phyloP scores from a whole-genome alignment of 2,797 vertebrate species.

The Bradypodion ventrale region DNA sequence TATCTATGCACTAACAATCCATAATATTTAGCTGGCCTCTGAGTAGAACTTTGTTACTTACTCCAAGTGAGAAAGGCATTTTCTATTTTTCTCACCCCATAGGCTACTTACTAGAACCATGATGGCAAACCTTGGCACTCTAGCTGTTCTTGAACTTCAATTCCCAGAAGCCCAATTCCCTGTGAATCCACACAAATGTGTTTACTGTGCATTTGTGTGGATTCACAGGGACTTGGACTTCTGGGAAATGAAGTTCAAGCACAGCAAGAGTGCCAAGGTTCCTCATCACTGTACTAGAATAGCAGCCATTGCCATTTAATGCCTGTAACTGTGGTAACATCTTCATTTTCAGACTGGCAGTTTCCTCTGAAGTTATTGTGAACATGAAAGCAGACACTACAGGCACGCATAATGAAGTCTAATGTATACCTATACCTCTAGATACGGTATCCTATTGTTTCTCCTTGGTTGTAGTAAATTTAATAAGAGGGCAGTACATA shows the following conservation, averaged over 20 bases:
- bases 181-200: too few species aligned
- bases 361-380: slow-evolving; percentile 56
- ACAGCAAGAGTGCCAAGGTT: too few species aligned
- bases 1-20: not conserved
- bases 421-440: slow-evolving; percentile 43
- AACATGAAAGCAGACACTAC: slow-evolving; percentile 51
- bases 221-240: too few species aligned
- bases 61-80: slow-evolving; percentile 23
- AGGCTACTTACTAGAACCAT: slow-evolving; percentile 39
- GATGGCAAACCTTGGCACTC: too few species aligned
- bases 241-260: too few species aligned
- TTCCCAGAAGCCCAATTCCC: too few species aligned
- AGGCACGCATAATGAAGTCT: slow-evolving; percentile 54
- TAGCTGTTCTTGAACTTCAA: too few species aligned
- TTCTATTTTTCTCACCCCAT: slow-evolving; percentile 32
- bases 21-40: not conserved
- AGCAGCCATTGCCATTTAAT: slow-evolving; percentile 40
- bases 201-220: too few species aligned
- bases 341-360: slow-evolving; percentile 61
- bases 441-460: slow-evolving; percentile 29
- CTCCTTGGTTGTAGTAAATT: slow-evolving; percentile 48
- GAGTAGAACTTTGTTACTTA: not conserved
- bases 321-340: slow-evolving; percentile 40
- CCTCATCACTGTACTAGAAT: too few species aligned
- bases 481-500: slow-evolving; percentile 58